Base-by-base conservation (phyloP, 2,113 vertebrate genomes). In the Asarcornis scutulata region DNA sequence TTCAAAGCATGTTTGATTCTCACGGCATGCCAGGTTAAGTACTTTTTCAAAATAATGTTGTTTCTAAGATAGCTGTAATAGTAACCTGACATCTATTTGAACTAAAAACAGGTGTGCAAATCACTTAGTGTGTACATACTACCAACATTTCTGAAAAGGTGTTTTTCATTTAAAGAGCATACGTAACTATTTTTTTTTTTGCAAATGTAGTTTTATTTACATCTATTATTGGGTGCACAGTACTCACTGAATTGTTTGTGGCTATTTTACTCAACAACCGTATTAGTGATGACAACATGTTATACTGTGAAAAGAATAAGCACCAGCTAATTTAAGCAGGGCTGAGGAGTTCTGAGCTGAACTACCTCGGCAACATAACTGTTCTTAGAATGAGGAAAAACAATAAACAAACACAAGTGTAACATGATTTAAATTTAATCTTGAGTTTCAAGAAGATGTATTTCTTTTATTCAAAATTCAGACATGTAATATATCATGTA, bases 401-500 rank as follows among this genome's bases (percentile, higher is more conserved):
- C 17, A 63, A 25, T 25, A 63, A 63, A 27, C 9, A 60, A 18
- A 59, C 16, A 17, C 9, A 38, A 17, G 0, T 12, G 4, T 63
- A 10, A 0, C 25, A 50, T 71, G 44, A 36, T 52, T 79, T 88
- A 17, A 89, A 71, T 15, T 11, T 55, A 26, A 18, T 71, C 17
- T 71, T 58, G 27, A 60, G 2, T 36, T 67, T 59, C 32, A 83
- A 40, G 31, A 76, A 63, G 72, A 26, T 20, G 50, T 34, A 14
- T 48, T 82, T 48, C 59, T 4, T 59, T 72, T 42, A 7, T 77
- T 68, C 60, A 55, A 56, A 91, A 68, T 40, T 72, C 2, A 11
- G 11, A 22, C 2, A 71, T 16, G 1, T 1, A 48, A 11, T 53
- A 27, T 1, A 56, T 11, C 26, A 15, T 9, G 7, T 68, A 68